These are phyloP conservation scores for Enteromius radiatus DNA, from an alignment of 2,797 vertebrate genomes.

Conservation along the genomic window DNA sequence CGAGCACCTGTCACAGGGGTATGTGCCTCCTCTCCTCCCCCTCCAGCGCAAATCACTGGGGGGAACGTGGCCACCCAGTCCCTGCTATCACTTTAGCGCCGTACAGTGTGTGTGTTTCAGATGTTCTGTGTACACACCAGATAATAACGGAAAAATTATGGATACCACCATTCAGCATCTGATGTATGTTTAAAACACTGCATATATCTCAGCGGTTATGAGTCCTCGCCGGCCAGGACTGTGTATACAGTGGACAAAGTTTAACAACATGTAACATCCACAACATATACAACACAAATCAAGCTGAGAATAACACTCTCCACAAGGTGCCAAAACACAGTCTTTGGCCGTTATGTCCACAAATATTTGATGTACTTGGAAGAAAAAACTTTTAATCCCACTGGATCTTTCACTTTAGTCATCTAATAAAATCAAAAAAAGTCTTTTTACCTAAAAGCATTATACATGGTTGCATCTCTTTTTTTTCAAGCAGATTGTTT, in stretches of 20 bases:
- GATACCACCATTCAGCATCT: slow-evolving; percentile 43
- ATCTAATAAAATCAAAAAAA: neutral
- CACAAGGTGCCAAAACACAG: slow-evolving; percentile 18
- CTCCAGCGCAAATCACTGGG: slow-evolving; percentile 55
- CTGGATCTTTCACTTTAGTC: neutral
- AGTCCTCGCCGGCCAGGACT: slow-evolving; percentile 55
- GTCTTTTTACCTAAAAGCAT: neutral
- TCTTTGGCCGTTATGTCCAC: neutral
- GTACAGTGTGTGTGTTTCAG: slow-evolving; percentile 21
- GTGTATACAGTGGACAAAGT: slow-evolving; percentile 57
- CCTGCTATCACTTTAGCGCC: slow-evolving; percentile 45
- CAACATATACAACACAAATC: slow-evolving; percentile 64
- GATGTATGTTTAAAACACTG: slow-evolving; percentile 63
- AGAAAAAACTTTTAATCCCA: neutral
- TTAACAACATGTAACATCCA: slow-evolving; percentile 70
- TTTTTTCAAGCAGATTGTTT: neutral
- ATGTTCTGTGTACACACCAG: slow-evolving; percentile 35
- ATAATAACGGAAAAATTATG: slow-evolving; percentile 36
- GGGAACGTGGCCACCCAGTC: slow-evolving; percentile 47
- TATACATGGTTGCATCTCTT: neutral
- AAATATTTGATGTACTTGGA: neutral
- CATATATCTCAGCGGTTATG: slow-evolving; percentile 65
- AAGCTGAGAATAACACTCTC: slow-evolving; percentile 33
- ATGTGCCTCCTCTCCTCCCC: slow-evolving; percentile 53
- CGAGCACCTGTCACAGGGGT: slow-evolving; percentile 63